These are phyloP conservation scores for Reinhardtius hippoglossoides DNA, from an alignment of 2,113 vertebrate species.

Conservation along the genomic window DNA sequence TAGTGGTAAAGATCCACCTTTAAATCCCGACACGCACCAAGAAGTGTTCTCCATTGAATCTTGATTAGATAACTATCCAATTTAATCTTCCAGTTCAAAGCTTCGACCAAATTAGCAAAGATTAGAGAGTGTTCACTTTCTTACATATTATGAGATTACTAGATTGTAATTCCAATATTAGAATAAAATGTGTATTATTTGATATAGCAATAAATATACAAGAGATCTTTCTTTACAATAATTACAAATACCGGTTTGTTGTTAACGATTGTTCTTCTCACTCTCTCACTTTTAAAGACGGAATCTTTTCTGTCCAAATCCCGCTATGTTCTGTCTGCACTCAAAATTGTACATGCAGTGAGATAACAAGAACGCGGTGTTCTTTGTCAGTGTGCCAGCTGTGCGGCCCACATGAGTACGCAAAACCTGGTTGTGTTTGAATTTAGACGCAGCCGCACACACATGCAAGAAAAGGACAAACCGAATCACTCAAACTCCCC, in stretches of 20 bases:
- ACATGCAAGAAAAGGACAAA: slow-evolving; percentile 12
- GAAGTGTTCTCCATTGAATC: neutral
- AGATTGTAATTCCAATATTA: neutral
- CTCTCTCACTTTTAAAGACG: slow-evolving; percentile 1
- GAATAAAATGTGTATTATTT: neutral
- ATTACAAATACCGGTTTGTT: neutral
- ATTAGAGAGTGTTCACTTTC: neutral
- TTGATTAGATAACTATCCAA: too few species aligned
- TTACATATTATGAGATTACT: neutral
- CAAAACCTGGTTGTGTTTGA: neutral
- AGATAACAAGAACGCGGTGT: slow-evolving; percentile 31
- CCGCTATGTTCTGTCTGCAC: neutral
- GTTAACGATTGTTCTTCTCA: neutral
- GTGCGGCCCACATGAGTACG: slow-evolving; percentile 25
- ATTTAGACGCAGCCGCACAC: slow-evolving; percentile 1
- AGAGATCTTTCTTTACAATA: neutral
- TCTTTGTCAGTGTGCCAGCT: slow-evolving; percentile 26
- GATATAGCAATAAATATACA: neutral
- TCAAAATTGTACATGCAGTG: slow-evolving; percentile 30
- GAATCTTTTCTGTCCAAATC: slow-evolving; percentile 12
- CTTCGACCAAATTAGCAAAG: neutral
- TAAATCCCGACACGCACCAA: neutral
- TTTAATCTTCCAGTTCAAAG: neutral
- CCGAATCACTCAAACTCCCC: slow-evolving; percentile 28
- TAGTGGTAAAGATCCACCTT: neutral